Conservation (phyloP, 2,888 invertebrate species). For the Drosophila conformis region DNA sequence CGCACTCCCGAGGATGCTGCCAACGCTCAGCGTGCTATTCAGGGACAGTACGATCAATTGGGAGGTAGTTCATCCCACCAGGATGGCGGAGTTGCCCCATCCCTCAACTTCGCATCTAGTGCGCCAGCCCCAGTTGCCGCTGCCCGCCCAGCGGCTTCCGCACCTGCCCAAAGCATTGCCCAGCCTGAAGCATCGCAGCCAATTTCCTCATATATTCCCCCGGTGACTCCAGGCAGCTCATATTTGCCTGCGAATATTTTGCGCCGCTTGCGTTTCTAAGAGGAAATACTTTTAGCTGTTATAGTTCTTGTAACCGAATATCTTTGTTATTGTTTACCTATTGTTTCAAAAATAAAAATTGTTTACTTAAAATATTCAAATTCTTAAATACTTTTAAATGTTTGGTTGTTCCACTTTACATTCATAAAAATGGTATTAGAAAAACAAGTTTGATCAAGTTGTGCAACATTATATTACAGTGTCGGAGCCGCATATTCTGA, state of each 20-base stretch:
- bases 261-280: conserved; percentile 69
- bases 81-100: conserved; percentile 78
- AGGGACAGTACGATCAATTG: conserved; percentile 78
- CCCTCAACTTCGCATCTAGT: conserved; percentile 77
- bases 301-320: conserved; percentile 34
- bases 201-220: conserved; percentile 63
- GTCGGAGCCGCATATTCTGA: background rate
- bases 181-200: conserved; percentile 48
- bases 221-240: conserved; percentile 64
- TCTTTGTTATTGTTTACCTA: conserved; percentile 64
- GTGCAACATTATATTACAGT: background rate
- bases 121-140: conserved; percentile 40
- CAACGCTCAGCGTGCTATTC: conserved; percentile 79
- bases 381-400: conserved; percentile 38
- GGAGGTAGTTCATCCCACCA: conserved; percentile 67
- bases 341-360: conserved; percentile 60
- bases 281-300: background rate
- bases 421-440: background rate
- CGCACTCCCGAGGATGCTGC: conserved; percentile 80
- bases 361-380: conserved; percentile 44
- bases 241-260: conserved; percentile 75
- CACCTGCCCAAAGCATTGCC: conserved; percentile 16
- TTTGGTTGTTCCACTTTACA: conserved; percentile 7
- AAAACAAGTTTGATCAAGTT: background rate
- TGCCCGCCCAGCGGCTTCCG: conserved; percentile 20